phyloP scores from a whole-genome alignment of 2,797 vertebrate genomes.

The Arrhamphus sclerolepis region DNA sequence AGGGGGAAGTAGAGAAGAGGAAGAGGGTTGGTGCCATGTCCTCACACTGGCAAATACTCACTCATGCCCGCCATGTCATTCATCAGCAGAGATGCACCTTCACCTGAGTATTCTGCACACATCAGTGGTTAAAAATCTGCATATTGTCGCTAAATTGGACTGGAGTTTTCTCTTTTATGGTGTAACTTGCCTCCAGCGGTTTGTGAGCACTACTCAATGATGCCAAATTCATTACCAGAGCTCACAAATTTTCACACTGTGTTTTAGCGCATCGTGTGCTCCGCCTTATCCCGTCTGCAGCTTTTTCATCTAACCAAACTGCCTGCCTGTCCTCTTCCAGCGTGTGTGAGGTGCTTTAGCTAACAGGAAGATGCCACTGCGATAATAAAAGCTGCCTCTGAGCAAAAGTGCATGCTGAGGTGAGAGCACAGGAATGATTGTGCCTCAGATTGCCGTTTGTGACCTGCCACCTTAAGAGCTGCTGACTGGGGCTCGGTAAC shows the following conservation, averaged over 20 bases:
- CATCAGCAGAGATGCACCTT: slow-evolving; percentile 30
- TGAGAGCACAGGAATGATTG: slow-evolving; percentile 25
- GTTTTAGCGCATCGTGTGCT: neutral
- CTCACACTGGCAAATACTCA: slow-evolving; percentile 32
- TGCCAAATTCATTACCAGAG: slow-evolving; percentile 29
- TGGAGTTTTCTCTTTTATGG: neutral
- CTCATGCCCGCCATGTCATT: slow-evolving; percentile 29
- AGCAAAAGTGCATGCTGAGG: slow-evolving; percentile 31
- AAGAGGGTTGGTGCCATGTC: slow-evolving; percentile 1
- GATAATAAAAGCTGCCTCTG: slow-evolving; percentile 43
- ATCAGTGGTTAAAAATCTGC: slow-evolving; percentile 1
- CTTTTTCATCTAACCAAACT: neutral
- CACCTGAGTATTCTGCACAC: slow-evolving; percentile 21
- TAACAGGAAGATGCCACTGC: slow-evolving; percentile 28
- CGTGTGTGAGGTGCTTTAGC: slow-evolving; percentile 10
- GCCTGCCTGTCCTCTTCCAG: slow-evolving; percentile 11
- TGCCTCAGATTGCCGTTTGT: slow-evolving; percentile 30
- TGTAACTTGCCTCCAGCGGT: slow-evolving; percentile 1
- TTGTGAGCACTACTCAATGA: slow-evolving; percentile 6
- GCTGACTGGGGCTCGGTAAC: slow-evolving; percentile 18
- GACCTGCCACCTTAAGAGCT: slow-evolving; percentile 36
- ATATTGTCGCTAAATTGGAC: slow-evolving; percentile 7
- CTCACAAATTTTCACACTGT: slow-evolving; percentile 10
- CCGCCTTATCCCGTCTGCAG: slow-evolving; percentile 5
- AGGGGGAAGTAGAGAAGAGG: slow-evolving; percentile 1